Conservation (phyloP, 2,797 vertebrate species). For the Agapornis canus region DNA sequence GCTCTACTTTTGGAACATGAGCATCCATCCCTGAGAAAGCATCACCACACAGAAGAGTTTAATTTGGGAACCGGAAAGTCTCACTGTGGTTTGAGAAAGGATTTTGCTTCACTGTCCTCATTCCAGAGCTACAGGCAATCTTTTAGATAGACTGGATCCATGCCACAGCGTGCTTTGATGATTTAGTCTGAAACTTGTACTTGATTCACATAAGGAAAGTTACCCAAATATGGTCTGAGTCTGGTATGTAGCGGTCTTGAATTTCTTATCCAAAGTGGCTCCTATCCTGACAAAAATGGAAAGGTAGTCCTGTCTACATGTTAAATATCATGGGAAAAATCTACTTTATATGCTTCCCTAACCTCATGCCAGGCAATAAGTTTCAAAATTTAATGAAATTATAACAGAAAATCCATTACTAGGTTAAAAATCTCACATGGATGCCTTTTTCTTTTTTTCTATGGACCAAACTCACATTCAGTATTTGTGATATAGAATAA, state of each 20-base stretch:
- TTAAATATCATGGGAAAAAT: background rate
- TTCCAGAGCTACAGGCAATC: background rate
- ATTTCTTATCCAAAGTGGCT: background rate
- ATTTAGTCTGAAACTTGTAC: background rate
- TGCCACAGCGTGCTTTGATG: background rate
- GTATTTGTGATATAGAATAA: background rate
- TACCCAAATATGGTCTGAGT: constrained; percentile 45
- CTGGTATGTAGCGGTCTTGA: background rate
- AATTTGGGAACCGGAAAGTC: background rate
- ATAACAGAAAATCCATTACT: background rate
- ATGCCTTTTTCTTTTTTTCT: background rate
- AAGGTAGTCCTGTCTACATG: background rate
- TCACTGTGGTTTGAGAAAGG: background rate
- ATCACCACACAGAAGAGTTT: background rate
- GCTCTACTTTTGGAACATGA: background rate
- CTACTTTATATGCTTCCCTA: background rate
- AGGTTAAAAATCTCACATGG: background rate
- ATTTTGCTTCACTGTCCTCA: background rate
- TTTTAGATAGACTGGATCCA: background rate
- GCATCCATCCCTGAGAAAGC: background rate
- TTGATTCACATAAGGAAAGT: constrained; percentile 7
- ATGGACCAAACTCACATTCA: background rate
- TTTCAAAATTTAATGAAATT: background rate
- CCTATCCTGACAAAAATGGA: constrained; percentile 3
- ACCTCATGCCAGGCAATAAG: background rate